Evolutionary conservation across 2,113 vertebrate genomes (phyloP).

Genomic region (Oxygymnocypris stewartii): DNA sequence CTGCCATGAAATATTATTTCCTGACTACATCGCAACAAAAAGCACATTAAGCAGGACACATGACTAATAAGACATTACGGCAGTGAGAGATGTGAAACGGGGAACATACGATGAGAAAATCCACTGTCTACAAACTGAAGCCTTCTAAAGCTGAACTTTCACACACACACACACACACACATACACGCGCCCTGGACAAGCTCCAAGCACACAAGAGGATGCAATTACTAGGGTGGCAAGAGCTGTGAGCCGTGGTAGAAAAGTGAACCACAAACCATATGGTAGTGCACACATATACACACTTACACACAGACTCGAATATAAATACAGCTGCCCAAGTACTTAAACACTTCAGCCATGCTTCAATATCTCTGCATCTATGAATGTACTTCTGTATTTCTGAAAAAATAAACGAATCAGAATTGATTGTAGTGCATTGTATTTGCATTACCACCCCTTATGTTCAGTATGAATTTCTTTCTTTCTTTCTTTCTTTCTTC

Average conservation of each 20-base stretch:
- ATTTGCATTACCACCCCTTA: too few relatives aligned
- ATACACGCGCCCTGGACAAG: not conserved
- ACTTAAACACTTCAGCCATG: not conserved
- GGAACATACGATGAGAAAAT: slow-evolving; percentile 25
- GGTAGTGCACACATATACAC: slow-evolving; percentile 7
- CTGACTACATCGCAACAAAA: slow-evolving; percentile 17
- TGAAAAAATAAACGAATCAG: too few relatives aligned
- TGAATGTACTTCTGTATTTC: too few relatives aligned
- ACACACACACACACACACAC: not conserved
- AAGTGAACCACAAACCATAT: slow-evolving; percentile 39
- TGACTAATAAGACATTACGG: not conserved
- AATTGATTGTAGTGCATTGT: too few relatives aligned
- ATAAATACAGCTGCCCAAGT: not conserved
- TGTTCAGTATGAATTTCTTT: too few relatives aligned
- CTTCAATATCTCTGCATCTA: not conserved
- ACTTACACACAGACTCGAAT: slow-evolving; percentile 31
- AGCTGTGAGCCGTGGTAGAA: slow-evolving; percentile 34
- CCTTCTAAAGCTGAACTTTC: not conserved
- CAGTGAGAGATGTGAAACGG: not conserved
- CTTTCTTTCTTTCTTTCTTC: too few relatives aligned
- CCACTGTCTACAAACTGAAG: slow-evolving; percentile 2
- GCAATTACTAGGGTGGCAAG: slow-evolving; percentile 29
- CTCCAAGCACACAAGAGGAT: slow-evolving; percentile 40
- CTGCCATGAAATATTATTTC: slow-evolving; percentile 24
- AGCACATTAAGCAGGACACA: not conserved